These are phyloP conservation scores for Bambusicola thoracicus DNA, from an alignment of 2,113 vertebrate species.

Conservation along the genomic window DNA sequence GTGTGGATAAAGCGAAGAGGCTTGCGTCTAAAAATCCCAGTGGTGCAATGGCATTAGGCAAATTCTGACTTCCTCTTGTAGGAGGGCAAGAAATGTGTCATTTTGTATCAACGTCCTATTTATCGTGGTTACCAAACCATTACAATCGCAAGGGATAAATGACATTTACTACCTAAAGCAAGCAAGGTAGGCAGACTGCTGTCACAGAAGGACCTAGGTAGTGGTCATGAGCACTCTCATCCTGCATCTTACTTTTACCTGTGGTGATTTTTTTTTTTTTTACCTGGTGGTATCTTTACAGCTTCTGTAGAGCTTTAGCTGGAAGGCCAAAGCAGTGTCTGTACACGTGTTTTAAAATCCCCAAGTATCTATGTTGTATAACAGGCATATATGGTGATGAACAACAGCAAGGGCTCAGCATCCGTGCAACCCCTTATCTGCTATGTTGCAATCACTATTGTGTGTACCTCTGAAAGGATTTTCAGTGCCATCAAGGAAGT, in stretches of 20 bases:
- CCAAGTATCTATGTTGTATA: not conserved
- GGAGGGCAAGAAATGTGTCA: not conserved
- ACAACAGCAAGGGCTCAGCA: not conserved
- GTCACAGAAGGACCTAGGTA: not conserved
- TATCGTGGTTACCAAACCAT: not conserved
- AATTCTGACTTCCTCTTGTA: not conserved
- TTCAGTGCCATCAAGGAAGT: not conserved
- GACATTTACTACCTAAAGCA: not conserved
- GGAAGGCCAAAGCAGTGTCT: not conserved
- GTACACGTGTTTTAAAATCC: not conserved
- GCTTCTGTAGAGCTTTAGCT: not conserved
- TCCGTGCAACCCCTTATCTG: fast-evolving
- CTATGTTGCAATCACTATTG: not conserved
- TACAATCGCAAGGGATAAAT: not conserved
- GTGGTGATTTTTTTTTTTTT: not conserved
- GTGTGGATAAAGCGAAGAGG: not conserved
- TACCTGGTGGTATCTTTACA: not conserved
- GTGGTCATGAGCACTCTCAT: too few relatives aligned
- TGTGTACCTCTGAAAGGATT: not conserved
- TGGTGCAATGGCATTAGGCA: not conserved
- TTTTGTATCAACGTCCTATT: not conserved
- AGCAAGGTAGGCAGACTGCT: not conserved
- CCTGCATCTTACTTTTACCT: not conserved
- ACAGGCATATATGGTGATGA: too few relatives aligned
- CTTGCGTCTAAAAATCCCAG: not conserved